phyloP scores from a whole-genome alignment of 2,113 vertebrate species.

The Columba livia region DNA sequence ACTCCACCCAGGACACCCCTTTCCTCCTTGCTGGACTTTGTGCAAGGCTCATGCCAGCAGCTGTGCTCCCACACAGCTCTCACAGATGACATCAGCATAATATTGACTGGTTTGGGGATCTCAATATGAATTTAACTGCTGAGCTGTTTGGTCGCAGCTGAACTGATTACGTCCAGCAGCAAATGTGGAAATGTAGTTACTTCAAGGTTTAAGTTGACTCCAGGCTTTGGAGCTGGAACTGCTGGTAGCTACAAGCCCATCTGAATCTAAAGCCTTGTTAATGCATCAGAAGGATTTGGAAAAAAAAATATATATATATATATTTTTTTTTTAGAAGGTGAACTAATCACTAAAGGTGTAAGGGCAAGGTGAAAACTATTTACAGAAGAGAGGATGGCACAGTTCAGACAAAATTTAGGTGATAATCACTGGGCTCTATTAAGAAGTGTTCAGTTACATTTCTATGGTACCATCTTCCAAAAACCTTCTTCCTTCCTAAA shows the following conservation, averaged over 20 bases:
- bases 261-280: neutral
- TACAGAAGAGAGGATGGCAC: neutral
- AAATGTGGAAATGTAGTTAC: neutral
- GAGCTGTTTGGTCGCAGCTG: neutral
- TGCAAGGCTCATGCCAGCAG: neutral
- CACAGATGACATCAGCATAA: neutral
- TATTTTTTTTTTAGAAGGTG: neutral
- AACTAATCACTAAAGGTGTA: neutral
- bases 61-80: neutral
- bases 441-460: neutral
- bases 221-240: neutral
- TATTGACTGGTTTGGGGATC: neutral
- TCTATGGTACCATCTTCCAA: neutral
- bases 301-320: neutral
- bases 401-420: neutral
- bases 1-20: neutral
- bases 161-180: neutral
- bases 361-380: neutral
- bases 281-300: neutral
- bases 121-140: neutral
- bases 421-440: neutral
- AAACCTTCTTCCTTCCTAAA: neutral
- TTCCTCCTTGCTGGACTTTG: neutral
- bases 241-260: neutral
- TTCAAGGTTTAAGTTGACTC: neutral